phyloP scores from a whole-genome alignment of 2,797 vertebrate genomes.

The Ciconia nigra region DNA sequence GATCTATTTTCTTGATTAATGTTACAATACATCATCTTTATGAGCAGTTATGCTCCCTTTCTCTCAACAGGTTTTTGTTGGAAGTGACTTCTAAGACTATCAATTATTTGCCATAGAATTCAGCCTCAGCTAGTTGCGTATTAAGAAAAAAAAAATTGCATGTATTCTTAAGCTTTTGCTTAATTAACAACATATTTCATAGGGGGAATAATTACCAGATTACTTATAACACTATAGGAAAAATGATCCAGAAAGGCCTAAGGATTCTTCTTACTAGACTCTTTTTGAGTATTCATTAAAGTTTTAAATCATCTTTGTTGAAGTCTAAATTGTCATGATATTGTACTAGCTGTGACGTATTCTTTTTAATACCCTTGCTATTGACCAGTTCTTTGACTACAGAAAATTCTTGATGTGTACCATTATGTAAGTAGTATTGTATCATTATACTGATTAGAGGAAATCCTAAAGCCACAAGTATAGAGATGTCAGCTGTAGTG shows the following conservation, averaged over 20 bases:
- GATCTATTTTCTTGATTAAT: slow-evolving; percentile 12
- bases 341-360: not conserved
- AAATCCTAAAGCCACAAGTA: not conserved
- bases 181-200: slow-evolving; percentile 68
- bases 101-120: slow-evolving; percentile 30
- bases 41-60: not conserved
- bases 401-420: not conserved
- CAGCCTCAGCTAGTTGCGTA: slow-evolving; percentile 13
- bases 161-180: not conserved
- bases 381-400: not conserved
- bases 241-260: not conserved
- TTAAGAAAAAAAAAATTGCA: slow-evolving; percentile 17
- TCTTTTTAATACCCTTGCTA: not conserved
- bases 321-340: not conserved
- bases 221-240: slow-evolving; percentile 59
- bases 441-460: not conserved
- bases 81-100: slow-evolving; percentile 13
- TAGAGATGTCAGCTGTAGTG: not conserved
- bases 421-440: not conserved
- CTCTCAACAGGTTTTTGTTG: slow-evolving; percentile 29
- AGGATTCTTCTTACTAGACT: slow-evolving; percentile 10
- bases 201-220: slow-evolving; percentile 33
- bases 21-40: not conserved
- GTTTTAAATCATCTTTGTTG: not conserved
- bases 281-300: slow-evolving; percentile 23